These are phyloP conservation scores for Stenchaetothrips biformis DNA, from an alignment of 2,888 invertebrate species.

Conservation along the genomic window DNA sequence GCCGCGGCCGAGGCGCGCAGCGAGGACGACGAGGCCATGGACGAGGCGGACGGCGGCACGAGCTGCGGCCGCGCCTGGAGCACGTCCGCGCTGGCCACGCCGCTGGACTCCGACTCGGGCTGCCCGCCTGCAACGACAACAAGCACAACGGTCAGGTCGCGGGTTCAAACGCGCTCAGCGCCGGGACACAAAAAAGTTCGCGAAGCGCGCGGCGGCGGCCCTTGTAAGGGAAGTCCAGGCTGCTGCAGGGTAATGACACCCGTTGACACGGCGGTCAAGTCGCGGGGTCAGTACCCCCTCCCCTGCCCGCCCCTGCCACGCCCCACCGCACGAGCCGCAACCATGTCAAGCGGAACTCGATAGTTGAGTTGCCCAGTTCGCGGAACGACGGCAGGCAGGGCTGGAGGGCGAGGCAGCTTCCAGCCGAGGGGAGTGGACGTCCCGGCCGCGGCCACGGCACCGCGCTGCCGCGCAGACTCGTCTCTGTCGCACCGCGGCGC, in stretches of 20 bases:
- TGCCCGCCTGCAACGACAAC: background rate
- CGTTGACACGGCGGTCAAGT: too few species aligned
- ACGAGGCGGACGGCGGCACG: background rate
- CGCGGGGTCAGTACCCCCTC: conserved; percentile 4
- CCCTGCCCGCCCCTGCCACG: background rate
- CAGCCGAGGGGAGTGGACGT: background rate
- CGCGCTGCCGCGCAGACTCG: background rate
- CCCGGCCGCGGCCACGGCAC: background rate
- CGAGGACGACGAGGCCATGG: conserved; percentile 14
- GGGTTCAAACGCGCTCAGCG: too few species aligned
- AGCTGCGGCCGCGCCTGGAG: background rate
- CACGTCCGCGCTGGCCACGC: conserved; percentile 18
- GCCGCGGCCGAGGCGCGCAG: background rate
- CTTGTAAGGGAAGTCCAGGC: too few species aligned
- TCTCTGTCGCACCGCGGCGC: too few species aligned
- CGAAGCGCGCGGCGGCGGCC: too few species aligned
- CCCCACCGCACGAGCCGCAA: background rate
- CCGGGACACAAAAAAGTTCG: too few species aligned
- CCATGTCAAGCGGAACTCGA: conserved; percentile 12
- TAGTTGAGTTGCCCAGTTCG: background rate
- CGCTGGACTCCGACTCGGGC: conserved; percentile 1
- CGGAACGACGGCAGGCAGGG: background rate
- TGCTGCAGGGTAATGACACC: too few species aligned
- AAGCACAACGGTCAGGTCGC: background rate
- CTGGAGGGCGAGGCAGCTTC: background rate